A percentile compares a stretch with the other conserved stretches of the same genome.
Evolutionary conservation across 1,140 invertebrate genomes (phyloP).

Genomic region (Cotesia typhae): DNA sequence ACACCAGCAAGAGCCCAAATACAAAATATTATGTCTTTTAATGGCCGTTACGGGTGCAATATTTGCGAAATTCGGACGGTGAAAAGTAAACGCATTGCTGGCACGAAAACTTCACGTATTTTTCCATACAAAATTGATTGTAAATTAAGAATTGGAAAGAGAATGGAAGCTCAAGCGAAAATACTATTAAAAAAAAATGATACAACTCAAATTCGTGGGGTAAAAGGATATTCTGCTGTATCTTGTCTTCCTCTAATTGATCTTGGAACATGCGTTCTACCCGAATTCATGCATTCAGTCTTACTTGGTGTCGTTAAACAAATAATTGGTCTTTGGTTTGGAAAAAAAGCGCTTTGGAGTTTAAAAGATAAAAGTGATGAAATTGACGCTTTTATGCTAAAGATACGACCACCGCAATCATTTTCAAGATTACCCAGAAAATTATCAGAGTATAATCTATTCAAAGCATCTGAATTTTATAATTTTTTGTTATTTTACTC

Average conservation of each 20-base stretch:
- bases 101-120: not conserved
- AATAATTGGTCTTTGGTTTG: constrained; percentile 32
- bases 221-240: constrained; percentile 39
- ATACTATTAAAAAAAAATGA: not conserved
- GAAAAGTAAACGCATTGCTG: constrained; percentile 15
- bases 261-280: constrained; percentile 37
- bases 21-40: constrained; percentile 34
- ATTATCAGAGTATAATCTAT: constrained; percentile 32
- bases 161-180: not conserved
- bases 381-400: constrained; percentile 35
- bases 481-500: constrained; percentile 43
- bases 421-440: constrained; percentile 38
- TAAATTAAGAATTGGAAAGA: not conserved
- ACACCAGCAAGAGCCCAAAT: constrained; percentile 34
- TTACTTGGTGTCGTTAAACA: constrained; percentile 39
- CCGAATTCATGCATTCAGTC: constrained; percentile 46
- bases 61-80: constrained; percentile 33
- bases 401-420: constrained; percentile 39
- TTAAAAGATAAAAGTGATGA: constrained; percentile 21
- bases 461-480: constrained; percentile 42
- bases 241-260: constrained; percentile 39
- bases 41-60: constrained; percentile 33
- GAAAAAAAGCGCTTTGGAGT: constrained; percentile 31
- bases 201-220: constrained; percentile 33
- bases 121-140: not conserved